phyloP scores from a whole-genome alignment of 2,888 invertebrate genomes.

The Ennomos quercinarius region DNA sequence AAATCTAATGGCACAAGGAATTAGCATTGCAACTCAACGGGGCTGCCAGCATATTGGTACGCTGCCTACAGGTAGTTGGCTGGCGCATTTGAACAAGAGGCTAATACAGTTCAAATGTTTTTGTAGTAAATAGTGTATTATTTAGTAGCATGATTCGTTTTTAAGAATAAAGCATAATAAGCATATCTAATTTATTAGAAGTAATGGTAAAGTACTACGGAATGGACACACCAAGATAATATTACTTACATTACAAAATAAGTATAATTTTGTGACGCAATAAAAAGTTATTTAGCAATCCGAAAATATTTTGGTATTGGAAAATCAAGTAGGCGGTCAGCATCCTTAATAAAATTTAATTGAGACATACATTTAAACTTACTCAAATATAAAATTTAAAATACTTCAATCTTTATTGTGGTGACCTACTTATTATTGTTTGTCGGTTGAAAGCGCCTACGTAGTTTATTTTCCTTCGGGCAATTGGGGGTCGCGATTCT shows the following conservation, averaged over 20 bases:
- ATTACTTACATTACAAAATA: slow-evolving; percentile 19
- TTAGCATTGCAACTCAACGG: too few relatives aligned
- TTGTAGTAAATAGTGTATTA: too few relatives aligned
- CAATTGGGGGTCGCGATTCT: slow-evolving; percentile 18
- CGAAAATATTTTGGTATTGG: slow-evolving; percentile 19
- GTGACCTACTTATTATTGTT: slow-evolving; percentile 34
- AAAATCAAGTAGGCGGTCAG: slow-evolving; percentile 27
- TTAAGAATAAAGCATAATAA: too few relatives aligned
- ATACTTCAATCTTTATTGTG: slow-evolving; percentile 27
- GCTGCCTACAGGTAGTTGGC: too few relatives aligned
- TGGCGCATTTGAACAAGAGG: too few relatives aligned
- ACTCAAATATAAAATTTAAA: slow-evolving; percentile 28
- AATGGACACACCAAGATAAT: slow-evolving; percentile 27
- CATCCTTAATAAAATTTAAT: slow-evolving; percentile 32
- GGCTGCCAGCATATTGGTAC: too few relatives aligned
- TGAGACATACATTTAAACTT: slow-evolving; percentile 21
- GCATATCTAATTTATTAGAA: slow-evolving; percentile 16
- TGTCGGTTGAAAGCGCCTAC: slow-evolving; percentile 20
- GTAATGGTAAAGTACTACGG: slow-evolving; percentile 22
- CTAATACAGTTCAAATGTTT: too few relatives aligned
- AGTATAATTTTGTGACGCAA: slow-evolving; percentile 24
- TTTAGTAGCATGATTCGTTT: too few relatives aligned
- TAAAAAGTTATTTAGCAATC: slow-evolving; percentile 26
- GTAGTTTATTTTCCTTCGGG: slow-evolving; percentile 23
- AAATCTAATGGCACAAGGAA: too few relatives aligned